Evolutionary conservation across 92 coral and sea anemone genomes (phyloP).

Genomic region (Actinernus sp.): DNA sequence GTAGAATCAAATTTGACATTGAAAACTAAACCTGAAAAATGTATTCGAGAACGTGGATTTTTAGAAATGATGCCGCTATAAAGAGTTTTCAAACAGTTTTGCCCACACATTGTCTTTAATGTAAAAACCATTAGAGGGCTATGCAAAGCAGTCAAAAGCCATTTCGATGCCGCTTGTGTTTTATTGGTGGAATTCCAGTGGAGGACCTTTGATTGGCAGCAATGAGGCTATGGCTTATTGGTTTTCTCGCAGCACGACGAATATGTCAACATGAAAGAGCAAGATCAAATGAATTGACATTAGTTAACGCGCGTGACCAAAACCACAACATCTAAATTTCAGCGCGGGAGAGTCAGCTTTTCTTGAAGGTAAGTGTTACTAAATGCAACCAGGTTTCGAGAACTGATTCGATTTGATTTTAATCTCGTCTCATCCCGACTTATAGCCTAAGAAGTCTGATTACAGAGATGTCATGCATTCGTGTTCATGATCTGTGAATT

Average conservation of each 20-base stretch:
- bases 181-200: not conserved
- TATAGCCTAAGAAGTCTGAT: not conserved
- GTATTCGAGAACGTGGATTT: not conserved
- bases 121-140: not conserved
- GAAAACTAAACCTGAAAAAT: not conserved
- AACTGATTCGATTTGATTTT: not conserved
- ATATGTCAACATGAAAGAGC: conserved; percentile 1
- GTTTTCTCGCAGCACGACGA: conserved; percentile 5
- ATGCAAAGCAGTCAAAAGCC: not conserved
- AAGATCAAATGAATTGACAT: not conserved
- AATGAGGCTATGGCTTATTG: not conserved
- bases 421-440: too few relatives aligned
- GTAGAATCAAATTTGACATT: too few relatives aligned
- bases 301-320: not conserved
- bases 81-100: not conserved
- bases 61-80: not conserved
- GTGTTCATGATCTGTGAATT: too few relatives aligned
- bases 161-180: conserved; percentile 6
- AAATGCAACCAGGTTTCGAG: not conserved
- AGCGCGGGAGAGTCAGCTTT: not conserved
- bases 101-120: not conserved
- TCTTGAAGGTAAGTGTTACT: not conserved
- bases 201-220: not conserved
- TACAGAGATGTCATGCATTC: not conserved
- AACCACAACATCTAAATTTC: not conserved